Evolutionary conservation across 2,888 invertebrate species (phyloP).

Genomic region (Capitulum mitella): DNA sequence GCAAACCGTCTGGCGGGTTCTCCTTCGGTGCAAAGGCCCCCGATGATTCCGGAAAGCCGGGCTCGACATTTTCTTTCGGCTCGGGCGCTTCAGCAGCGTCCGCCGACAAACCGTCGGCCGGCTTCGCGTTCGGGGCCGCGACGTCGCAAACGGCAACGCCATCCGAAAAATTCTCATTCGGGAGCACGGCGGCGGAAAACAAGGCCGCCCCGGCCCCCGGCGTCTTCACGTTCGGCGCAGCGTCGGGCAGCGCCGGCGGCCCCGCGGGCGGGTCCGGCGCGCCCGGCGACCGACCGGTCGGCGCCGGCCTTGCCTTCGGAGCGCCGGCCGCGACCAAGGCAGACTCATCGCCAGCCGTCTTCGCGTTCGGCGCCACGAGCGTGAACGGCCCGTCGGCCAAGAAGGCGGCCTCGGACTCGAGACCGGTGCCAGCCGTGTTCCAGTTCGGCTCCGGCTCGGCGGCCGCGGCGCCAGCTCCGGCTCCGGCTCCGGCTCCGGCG

Average conservation of each 20-base stretch:
- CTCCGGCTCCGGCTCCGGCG: no score
- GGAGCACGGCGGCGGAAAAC: not conserved
- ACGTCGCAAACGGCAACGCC: not conserved
- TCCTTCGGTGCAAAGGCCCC: not conserved
- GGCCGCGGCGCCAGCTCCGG: no score
- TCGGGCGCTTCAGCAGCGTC: not conserved
- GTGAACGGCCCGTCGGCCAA: conserved; percentile 22
- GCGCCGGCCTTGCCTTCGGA: not conserved
- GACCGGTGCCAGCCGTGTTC: not conserved
- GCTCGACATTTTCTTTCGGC: not conserved
- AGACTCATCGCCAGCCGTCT: not conserved
- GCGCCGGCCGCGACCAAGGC: not conserved
- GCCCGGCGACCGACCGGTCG: not conserved
- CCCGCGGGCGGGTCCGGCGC: no score
- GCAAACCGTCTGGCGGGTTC: no score
- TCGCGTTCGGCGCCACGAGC: conserved; percentile 29
- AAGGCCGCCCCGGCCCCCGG: not conserved
- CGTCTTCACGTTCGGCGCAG: not conserved
- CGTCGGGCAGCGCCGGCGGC: not conserved
- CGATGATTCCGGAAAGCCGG: not conserved
- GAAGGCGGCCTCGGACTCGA: no score
- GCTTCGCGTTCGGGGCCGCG: not conserved
- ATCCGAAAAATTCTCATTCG: not conserved
- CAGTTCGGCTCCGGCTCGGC: not conserved
- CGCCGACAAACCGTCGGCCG: not conserved